Evolutionary conservation across 2,113 vertebrate species (phyloP).

Genomic region (Hepsetus odoe): DNA sequence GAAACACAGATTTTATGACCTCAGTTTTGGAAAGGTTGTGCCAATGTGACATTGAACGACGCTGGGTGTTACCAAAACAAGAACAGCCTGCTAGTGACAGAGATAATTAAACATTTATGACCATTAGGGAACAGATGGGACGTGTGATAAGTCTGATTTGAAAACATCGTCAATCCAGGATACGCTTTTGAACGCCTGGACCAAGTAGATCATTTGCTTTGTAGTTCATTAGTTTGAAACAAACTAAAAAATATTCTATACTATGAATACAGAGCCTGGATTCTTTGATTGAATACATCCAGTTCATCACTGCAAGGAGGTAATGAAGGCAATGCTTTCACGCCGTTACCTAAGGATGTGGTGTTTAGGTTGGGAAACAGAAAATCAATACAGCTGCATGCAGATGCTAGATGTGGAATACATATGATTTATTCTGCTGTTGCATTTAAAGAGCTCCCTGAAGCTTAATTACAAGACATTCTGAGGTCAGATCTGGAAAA

Average conservation of each 20-base stretch:
- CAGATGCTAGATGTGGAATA: neutral
- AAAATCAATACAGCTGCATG: neutral
- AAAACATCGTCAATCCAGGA: neutral
- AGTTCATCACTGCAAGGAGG: neutral
- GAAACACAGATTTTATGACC: neutral
- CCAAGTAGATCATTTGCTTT: neutral
- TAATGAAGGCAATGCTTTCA: conserved; percentile 18
- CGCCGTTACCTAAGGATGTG: neutral
- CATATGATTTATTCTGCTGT: neutral
- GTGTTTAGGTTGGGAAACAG: neutral
- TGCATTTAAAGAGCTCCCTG: neutral
- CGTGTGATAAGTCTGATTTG: neutral
- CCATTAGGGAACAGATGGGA: neutral
- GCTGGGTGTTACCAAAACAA: neutral
- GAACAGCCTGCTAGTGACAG: neutral
- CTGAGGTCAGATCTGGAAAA: too few relatives aligned
- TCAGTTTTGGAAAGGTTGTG: neutral
- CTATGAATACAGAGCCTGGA: conserved; percentile 96
- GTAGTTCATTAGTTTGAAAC: neutral
- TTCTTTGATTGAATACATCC: conserved; percentile 63
- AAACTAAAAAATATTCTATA: conserved; percentile 81
- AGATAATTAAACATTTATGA: conserved; percentile 12
- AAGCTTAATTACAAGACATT: too few relatives aligned
- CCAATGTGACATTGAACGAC: neutral
- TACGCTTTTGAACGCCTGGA: neutral